These are phyloP conservation scores for Micropoecilia bifurca DNA, from an alignment of 2,797 vertebrate genomes.

Conservation along the genomic window DNA sequence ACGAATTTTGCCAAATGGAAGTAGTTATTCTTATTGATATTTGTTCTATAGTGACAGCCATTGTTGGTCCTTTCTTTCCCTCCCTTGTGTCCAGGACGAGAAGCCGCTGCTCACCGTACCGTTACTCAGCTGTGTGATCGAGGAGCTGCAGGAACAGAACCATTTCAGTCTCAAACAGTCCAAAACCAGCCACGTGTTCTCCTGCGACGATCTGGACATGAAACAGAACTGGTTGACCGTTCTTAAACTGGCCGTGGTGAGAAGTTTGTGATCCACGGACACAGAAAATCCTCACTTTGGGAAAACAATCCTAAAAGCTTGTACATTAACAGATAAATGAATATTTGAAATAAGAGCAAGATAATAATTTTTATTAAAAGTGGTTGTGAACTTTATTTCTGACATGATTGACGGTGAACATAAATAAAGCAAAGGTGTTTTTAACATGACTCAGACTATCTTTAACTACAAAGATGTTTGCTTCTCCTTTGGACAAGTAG, in stretches of 20 bases:
- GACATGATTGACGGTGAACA: constrained; percentile 74
- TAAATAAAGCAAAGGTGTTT: constrained; percentile 77
- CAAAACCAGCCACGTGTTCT: constrained; percentile 87
- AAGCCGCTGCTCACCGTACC: constrained; percentile 86
- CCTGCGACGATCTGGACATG: constrained; percentile 84
- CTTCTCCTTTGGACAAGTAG: constrained; percentile 41
- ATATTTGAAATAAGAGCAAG: not conserved
- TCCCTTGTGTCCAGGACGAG: constrained; percentile 80
- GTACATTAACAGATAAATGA: not conserved
- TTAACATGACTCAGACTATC: constrained; percentile 57
- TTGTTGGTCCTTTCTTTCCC: not conserved
- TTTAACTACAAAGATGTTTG: constrained; percentile 37
- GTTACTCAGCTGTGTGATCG: constrained; percentile 86
- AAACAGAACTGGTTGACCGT: constrained; percentile 88
- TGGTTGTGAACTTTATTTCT: constrained; percentile 73
- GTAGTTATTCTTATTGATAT: not conserved
- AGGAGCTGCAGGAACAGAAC: constrained; percentile 73
- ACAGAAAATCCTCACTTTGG: constrained; percentile 20
- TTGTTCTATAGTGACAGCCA: not conserved
- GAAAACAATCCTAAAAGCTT: not conserved
- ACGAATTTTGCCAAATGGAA: not conserved
- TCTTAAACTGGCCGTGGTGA: constrained; percentile 81
- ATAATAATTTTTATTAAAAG: constrained; percentile 39
- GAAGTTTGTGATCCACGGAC: constrained; percentile 13
- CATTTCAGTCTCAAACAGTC: constrained; percentile 88